Conservation (phyloP, 2,797 vertebrate species). For the Oreochromis grahami region DNA sequence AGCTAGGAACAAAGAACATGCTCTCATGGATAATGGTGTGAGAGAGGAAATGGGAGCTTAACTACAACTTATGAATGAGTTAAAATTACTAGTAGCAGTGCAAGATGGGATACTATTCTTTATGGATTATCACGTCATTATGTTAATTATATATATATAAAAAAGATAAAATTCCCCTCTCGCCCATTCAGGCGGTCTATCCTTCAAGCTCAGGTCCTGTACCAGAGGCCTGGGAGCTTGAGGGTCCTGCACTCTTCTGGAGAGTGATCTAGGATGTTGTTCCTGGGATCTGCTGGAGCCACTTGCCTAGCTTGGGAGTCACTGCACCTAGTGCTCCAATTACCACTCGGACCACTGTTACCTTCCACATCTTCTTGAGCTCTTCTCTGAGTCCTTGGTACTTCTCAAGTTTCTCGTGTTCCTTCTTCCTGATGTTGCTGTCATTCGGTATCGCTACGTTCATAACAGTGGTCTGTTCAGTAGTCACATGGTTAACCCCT, state of each 20-base stretch:
- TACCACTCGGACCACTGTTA: neutral
- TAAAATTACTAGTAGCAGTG: neutral
- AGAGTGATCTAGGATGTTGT: neutral
- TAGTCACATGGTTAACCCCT: neutral
- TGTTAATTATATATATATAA: neutral
- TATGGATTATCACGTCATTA: neutral
- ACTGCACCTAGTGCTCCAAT: neutral
- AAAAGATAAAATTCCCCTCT: neutral
- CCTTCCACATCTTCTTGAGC: neutral
- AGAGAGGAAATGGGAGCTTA: neutral
- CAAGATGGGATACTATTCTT: neutral
- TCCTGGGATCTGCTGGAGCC: neutral
- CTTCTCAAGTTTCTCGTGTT: neutral
- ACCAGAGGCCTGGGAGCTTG: neutral
- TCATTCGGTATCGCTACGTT: neutral
- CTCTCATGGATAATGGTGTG: slow-evolving; percentile 24
- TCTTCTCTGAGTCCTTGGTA: neutral
- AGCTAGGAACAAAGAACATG: slow-evolving; percentile 37
- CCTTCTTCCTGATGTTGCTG: neutral
- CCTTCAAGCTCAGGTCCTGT: neutral
- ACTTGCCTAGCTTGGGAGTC: neutral
- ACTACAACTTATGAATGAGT: neutral
- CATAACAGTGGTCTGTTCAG: neutral
- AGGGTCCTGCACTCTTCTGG: neutral
- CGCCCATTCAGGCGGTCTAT: neutral